Base-by-base conservation (phyloP, 2,797 vertebrate genomes). In the Otus scops region DNA sequence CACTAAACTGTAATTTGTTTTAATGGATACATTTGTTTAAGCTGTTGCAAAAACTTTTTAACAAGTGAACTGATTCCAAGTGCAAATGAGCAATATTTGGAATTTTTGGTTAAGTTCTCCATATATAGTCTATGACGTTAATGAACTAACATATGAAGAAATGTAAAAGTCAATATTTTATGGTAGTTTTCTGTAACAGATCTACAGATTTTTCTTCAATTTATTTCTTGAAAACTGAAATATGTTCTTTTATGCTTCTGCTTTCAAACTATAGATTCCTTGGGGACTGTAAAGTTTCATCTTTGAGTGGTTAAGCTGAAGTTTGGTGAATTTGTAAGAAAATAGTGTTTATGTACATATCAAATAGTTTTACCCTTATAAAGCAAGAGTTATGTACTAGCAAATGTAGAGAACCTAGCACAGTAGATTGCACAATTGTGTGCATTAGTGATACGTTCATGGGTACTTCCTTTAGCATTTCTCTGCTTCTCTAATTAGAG, bases 211-310 rank as follows among this genome's bases (percentile, higher is more conserved):
- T 95, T 22, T 93, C 70, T 97, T 97, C 70, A 97, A 92, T 96
- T 96, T 95, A 93, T 95, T 96, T 92, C 94, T 93, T 97, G 78
- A 97, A 97, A 97, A 94, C 45, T 79, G 91, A 88, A 67, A 71
- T 88, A 57, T 78, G 63, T 92, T 96, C 89, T 95, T 92, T 11
- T 93, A 68, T 92, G 89, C 88, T 96, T 95, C 94, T 92, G 30
- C 80, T 97, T 96, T 95, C 86, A 92, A 93, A 79, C 88, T 93
- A 57, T 84, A 68, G 50, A 71, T 94, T 97, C 63, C 94, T 93
- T 92, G 74, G 85, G 87, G 91, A 93, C 80, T 92, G 70, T 93
- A 93, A 94, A 91, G 77, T 94, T 97, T 97, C 63, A 32, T 95
- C 74, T 95, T 91, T 79, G 73, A 95, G 63, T 85, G 79, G 71